These are phyloP conservation scores for Ramphastos sulfuratus DNA, from an alignment of 2,113 vertebrate genomes.

Conservation along the genomic window DNA sequence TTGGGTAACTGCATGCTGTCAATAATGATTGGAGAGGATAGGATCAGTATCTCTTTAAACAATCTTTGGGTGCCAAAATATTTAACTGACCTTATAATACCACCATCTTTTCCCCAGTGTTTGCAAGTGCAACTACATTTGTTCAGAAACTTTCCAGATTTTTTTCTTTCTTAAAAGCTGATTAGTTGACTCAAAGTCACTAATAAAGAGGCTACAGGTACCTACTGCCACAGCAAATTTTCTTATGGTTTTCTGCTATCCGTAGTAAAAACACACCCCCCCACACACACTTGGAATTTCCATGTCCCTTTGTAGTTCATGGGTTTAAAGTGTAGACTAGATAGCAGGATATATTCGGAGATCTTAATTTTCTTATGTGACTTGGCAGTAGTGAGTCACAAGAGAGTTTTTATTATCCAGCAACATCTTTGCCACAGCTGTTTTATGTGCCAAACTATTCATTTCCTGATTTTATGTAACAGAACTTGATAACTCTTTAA, in stretches of 20 bases:
- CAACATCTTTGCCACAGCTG: neutral
- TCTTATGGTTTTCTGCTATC: neutral
- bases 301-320: neutral
- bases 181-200: neutral
- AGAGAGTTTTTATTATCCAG: neutral
- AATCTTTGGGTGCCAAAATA: neutral
- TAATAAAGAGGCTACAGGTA: neutral
- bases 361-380: slow-evolving; percentile 10
- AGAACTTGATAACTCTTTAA: neutral
- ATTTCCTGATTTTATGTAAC: neutral
- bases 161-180: neutral
- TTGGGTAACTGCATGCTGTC: neutral
- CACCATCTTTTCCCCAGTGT: neutral
- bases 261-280: neutral
- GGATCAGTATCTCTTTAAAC: neutral
- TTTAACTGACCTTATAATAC: neutral
- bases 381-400: neutral
- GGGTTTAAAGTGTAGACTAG: neutral
- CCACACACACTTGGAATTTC: neutral
- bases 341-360: neutral
- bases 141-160: neutral
- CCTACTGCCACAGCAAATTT: neutral
- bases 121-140: neutral
- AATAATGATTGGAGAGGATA: neutral
- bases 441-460: neutral